These are phyloP conservation scores for Elegia similella DNA, from an alignment of 2,888 invertebrate genomes.

Conservation along the genomic window DNA sequence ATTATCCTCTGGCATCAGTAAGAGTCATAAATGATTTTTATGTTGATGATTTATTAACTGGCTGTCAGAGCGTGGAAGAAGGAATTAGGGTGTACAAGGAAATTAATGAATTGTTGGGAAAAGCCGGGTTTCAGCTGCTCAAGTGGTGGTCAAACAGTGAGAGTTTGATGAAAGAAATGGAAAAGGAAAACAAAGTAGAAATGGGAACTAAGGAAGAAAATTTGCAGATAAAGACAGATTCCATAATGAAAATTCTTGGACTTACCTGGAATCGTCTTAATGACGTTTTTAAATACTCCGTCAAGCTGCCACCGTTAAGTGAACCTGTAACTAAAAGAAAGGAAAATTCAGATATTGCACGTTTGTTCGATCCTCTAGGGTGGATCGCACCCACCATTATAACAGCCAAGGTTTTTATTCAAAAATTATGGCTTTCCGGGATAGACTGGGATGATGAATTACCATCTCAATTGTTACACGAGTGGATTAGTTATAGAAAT, in stretches of 20 bases:
- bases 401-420: conserved; percentile 33
- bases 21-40: conserved; percentile 28
- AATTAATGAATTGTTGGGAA: conserved; percentile 30
- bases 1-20: conserved; percentile 29
- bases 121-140: conserved; percentile 39
- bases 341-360: conserved; percentile 35
- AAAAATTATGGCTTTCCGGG: too few species aligned
- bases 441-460: conserved; percentile 34
- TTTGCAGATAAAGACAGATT: conserved; percentile 26
- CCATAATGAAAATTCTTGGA: conserved; percentile 32
- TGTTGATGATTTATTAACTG: conserved; percentile 33
- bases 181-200: background rate
- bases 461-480: conserved; percentile 21
- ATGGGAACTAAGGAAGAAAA: background rate
- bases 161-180: conserved; percentile 21
- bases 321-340: conserved; percentile 36
- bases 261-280: conserved; percentile 33
- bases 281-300: conserved; percentile 33
- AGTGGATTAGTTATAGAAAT: conserved; percentile 27
- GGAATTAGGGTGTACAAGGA: conserved; percentile 28
- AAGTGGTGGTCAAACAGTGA: conserved; percentile 34
- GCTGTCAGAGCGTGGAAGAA: conserved; percentile 29
- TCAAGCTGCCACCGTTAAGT: conserved; percentile 24
- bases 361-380: conserved; percentile 38
- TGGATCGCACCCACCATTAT: conserved; percentile 37